Conservation (phyloP, 2,888 invertebrate genomes). For the Nezara viridula region DNA sequence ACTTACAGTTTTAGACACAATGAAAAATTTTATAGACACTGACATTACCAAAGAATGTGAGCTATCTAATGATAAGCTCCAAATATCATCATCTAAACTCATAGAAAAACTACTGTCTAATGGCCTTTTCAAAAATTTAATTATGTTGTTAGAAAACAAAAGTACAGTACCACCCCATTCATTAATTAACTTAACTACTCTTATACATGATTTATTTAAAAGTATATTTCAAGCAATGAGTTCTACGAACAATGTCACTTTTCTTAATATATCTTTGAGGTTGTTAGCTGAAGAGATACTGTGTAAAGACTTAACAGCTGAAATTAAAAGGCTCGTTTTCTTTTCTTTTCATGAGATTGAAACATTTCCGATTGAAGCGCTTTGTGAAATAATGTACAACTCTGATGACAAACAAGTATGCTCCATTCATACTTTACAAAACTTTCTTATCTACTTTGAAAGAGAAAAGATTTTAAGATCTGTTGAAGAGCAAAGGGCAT, state of each 20-base stretch:
- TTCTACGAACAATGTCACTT: background rate
- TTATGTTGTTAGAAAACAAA: background rate
- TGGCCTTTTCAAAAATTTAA: background rate
- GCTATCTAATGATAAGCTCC: background rate
- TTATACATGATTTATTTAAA: background rate
- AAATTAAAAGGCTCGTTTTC: background rate
- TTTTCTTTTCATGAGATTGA: background rate
- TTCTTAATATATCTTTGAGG: background rate
- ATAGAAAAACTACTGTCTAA: background rate
- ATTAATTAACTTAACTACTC: background rate
- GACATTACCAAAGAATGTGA: background rate
- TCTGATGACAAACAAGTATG: background rate
- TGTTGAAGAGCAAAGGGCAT: background rate
- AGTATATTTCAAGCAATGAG: background rate
- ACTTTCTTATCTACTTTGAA: slow-evolving; percentile 13
- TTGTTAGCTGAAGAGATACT: background rate
- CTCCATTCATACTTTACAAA: slow-evolving; percentile 3
- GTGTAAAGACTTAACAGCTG: background rate
- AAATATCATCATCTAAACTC: background rate
- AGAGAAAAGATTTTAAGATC: background rate
- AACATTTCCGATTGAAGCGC: background rate
- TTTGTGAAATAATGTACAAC: slow-evolving; percentile 6
- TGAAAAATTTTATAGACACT: background rate
- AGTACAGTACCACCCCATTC: background rate
- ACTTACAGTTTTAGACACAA: background rate